Percentiles rank a stretch among this genome's conserved stretches.
These are phyloP conservation scores for Eucriotettix oculatus DNA, from an alignment of 2,888 invertebrate genomes.

Conservation along the genomic window DNA sequence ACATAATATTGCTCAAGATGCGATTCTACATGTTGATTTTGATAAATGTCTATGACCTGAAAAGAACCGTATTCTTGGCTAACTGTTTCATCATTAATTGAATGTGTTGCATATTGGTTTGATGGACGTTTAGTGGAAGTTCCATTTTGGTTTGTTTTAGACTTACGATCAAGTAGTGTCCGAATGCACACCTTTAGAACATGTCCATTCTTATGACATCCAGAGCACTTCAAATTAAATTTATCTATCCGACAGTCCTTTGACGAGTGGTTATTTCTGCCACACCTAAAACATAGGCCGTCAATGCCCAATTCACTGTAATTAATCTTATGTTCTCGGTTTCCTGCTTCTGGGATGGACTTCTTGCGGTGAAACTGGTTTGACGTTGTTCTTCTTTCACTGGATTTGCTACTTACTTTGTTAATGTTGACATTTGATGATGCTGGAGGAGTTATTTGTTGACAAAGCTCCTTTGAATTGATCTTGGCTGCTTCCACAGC, in stretches of 20 bases:
- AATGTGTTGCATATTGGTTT: background rate
- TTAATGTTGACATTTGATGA: too few species aligned
- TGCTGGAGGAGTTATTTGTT: too few species aligned
- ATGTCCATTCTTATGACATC: background rate
- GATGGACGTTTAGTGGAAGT: background rate
- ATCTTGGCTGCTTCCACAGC: too few species aligned
- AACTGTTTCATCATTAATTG: background rate
- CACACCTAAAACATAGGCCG: too few species aligned
- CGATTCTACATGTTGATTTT: background rate
- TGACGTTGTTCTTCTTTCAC: background rate
- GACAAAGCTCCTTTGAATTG: too few species aligned
- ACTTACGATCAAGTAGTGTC: background rate
- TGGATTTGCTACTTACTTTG: too few species aligned
- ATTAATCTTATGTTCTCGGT: too few species aligned
- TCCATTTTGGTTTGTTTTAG: background rate
- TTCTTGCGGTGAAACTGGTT: too few species aligned
- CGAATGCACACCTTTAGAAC: background rate
- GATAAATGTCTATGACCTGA: background rate
- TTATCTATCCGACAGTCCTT: background rate
- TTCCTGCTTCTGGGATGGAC: too few species aligned
- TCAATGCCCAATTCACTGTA: too few species aligned
- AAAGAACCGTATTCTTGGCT: background rate
- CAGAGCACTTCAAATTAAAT: too few species aligned
- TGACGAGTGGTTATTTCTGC: background rate
- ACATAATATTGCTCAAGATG: background rate